Evolutionary conservation across 2,113 vertebrate genomes (phyloP).

Genomic region (Indri indri): DNA sequence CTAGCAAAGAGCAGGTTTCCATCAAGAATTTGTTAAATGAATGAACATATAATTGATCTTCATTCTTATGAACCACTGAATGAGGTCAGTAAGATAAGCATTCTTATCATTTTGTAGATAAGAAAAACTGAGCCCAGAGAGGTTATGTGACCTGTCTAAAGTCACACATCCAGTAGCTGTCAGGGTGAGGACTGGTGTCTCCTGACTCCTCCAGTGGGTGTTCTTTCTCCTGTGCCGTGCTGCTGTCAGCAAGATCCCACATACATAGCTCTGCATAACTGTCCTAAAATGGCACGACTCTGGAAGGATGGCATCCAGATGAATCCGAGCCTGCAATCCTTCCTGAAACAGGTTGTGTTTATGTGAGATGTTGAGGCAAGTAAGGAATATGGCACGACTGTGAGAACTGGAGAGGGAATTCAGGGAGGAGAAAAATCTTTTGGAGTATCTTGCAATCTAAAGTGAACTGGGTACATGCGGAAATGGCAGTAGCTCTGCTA

Average conservation of each 20-base stretch:
- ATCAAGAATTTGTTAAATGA: not conserved
- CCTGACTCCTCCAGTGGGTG: not conserved
- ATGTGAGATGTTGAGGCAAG: not conserved
- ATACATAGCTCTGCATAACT: not conserved
- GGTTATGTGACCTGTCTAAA: not conserved
- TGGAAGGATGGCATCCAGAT: not conserved
- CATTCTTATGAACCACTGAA: not conserved
- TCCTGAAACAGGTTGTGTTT: not conserved
- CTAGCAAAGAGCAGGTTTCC: not conserved
- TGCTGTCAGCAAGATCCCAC: not conserved
- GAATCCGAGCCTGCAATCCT: not conserved
- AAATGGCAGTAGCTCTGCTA: not conserved
- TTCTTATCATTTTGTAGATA: not conserved
- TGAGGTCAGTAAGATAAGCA: not conserved
- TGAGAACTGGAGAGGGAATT: conserved; percentile 4
- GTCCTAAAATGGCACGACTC: not conserved
- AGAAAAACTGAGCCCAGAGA: not conserved
- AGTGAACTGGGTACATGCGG: not conserved
- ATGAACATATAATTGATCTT: not conserved
- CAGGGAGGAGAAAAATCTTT: not conserved
- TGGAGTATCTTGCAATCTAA: not conserved
- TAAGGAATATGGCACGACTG: not conserved
- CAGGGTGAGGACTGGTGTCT: not conserved
- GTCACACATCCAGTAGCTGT: not conserved
- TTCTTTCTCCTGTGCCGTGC: not conserved